A percentile compares a stretch with the other conserved stretches of the same genome.
These are phyloP conservation scores for Podotricha telesiphe DNA, from an alignment of 2,888 invertebrate species.

Conservation along the genomic window DNA sequence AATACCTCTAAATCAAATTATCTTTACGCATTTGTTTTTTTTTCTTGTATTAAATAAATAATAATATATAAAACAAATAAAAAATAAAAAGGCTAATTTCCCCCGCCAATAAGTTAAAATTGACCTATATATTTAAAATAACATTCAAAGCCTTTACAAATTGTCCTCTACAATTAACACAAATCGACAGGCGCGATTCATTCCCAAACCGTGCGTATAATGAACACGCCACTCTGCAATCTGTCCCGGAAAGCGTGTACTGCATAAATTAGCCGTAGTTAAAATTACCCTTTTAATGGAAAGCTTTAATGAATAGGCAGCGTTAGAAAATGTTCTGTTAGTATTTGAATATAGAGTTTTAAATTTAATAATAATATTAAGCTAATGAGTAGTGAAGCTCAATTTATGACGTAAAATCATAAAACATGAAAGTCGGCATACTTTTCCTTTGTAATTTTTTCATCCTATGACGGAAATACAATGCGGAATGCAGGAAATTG, in stretches of 20 bases:
- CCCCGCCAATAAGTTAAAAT: neutral
- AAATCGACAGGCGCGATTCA: constrained; percentile 25
- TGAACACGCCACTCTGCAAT: constrained; percentile 76
- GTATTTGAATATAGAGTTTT: constrained; percentile 40
- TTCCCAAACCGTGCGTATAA: constrained; percentile 40
- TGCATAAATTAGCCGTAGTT: constrained; percentile 80
- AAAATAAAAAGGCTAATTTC: neutral
- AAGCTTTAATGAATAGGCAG: constrained; percentile 75
- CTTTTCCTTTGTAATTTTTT: too few relatives aligned
- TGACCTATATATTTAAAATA: constrained; percentile 8
- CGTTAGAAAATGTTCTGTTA: constrained; percentile 33
- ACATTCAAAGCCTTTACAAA: constrained; percentile 19
- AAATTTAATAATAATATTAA: neutral
- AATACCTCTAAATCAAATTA: too few relatives aligned
- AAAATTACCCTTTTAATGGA: constrained; percentile 79
- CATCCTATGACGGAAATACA: too few relatives aligned
- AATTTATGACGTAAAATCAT: too few relatives aligned
- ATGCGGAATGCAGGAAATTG: too few relatives aligned
- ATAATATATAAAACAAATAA: neutral
- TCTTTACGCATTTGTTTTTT: too few relatives aligned
- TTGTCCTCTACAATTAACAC: constrained; percentile 22
- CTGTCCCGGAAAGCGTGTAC: constrained; percentile 74
- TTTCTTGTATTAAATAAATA: too few relatives aligned
- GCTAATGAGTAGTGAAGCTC: too few relatives aligned
- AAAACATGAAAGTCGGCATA: too few relatives aligned